A percentile compares a stretch with the other conserved stretches of the same genome.
phyloP scores from a whole-genome alignment of 2,797 vertebrate genomes.

The Erpetoichthys calabaricus region DNA sequence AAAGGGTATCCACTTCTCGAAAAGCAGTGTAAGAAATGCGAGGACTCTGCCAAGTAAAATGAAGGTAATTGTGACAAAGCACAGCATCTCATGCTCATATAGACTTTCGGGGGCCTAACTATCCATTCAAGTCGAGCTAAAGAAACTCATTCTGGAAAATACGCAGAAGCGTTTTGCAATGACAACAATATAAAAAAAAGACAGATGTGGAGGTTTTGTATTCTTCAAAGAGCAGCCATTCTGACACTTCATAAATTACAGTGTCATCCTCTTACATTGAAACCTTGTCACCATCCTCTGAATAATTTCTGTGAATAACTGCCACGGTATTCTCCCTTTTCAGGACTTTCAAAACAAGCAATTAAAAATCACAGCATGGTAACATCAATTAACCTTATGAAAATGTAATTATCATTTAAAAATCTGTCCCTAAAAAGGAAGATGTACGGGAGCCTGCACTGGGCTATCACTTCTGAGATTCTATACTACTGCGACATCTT shows the following conservation, averaged over 20 bases:
- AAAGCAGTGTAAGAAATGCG: conserved; percentile 21
- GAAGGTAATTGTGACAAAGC: conserved; percentile 25
- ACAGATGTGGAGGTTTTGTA: conserved; percentile 37
- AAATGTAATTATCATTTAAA: conserved; percentile 4
- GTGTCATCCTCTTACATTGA: conserved; percentile 25
- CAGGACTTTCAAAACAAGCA: not conserved
- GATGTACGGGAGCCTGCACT: not conserved
- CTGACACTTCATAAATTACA: conserved; percentile 42
- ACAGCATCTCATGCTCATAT: conserved; percentile 17
- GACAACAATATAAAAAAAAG: conserved; percentile 36
- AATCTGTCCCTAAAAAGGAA: not conserved
- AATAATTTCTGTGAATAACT: not conserved
- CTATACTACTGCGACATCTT: not conserved
- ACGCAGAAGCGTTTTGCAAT: conserved; percentile 28
- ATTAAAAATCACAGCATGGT: not conserved
- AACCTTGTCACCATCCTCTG: not conserved
- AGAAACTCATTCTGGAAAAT: conserved; percentile 27
- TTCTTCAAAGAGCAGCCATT: conserved; percentile 36
- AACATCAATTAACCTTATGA: conserved; percentile 5
- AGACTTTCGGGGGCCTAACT: conserved; percentile 6
- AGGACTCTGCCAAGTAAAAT: conserved; percentile 24
- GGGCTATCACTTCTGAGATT: not conserved
- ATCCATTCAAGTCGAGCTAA: conserved; percentile 25
- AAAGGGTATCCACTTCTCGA: conserved; percentile 9
- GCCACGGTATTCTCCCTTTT: not conserved